Base-by-base conservation (phyloP, 2,797 vertebrate genomes). In the Sebastes variabilis region DNA sequence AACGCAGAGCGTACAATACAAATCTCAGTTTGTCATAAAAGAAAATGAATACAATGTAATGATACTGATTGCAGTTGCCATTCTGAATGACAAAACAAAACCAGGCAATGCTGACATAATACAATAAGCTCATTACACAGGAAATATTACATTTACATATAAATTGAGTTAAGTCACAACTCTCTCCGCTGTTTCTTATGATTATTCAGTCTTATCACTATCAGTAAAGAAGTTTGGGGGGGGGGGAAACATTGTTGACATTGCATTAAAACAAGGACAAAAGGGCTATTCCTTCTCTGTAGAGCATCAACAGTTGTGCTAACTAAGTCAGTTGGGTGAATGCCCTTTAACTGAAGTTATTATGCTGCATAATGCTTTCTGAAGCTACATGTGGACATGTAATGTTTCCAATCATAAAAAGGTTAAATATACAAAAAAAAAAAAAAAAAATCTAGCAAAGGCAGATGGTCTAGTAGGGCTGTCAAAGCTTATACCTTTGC, bases 71-170 rank as follows among this genome's bases (percentile, higher is more conserved):
- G 82, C 29, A 6, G 74, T 75, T 84, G 79, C 75, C 75, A 77
- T 87, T 84, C 87, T 82, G 77, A 91, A 89, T 79, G 80, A 82
- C 87, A 79, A 93, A 93, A 91, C 85, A 92, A 88, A 93, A 85
- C 68, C 30, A 84, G 75, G 60, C 82, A 74, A 85, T 88, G 89
- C 87, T 82, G 83, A 89, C 85, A 87, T 90, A 87, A 92, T 90
- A 91, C 89, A 93, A 90, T 93, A 90, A 93, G 89, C 93, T 92
- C 89, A 95, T 95, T 93, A 94, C 89, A 87, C 80, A 84, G 80
- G 68, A 93, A 95, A 94, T 93, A 95, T 92, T 91, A 89, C 88
- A 95, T 95, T 95, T 94, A 93, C 94, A 95, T 95, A 94, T 95
- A 95, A 94, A 96, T 95, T 91, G 92, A 94, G 90, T 95, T 87